These are phyloP conservation scores for Lepidocolaptes lacrymiger DNA, from an alignment of 2,797 vertebrate species.

Conservation along the genomic window DNA sequence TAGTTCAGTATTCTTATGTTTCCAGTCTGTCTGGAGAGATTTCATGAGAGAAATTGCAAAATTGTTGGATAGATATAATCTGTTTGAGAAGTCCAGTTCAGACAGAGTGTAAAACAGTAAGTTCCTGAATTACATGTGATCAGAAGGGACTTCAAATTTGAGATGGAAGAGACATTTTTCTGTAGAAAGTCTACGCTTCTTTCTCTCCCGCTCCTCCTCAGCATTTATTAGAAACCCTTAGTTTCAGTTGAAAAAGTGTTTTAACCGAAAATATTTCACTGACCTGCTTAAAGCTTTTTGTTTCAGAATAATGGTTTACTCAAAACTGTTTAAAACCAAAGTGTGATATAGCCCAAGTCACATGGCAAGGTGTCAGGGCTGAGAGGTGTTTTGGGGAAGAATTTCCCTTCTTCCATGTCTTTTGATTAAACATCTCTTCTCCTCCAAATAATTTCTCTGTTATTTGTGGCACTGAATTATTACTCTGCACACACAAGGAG, in stretches of 20 bases:
- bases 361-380: not conserved
- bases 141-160: not conserved
- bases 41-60: not conserved
- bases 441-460: not conserved
- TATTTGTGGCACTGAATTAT: not conserved
- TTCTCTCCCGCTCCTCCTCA: not conserved
- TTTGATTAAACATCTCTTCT: not conserved
- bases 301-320: not conserved
- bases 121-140: not conserved
- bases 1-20: not conserved
- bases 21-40: not conserved
- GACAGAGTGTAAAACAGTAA: not conserved
- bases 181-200: not conserved
- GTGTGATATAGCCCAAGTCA: not conserved
- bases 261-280: not conserved
- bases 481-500: not conserved
- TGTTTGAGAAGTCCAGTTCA: not conserved
- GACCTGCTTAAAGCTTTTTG: not conserved
- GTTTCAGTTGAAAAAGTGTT: not conserved
- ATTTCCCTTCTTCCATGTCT: not conserved
- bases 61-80: not conserved
- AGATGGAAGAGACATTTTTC: not conserved
- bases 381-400: not conserved
- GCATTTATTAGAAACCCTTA: not conserved
- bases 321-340: not conserved